These are phyloP conservation scores for Trematomus bernacchii DNA, from an alignment of 2,797 vertebrate species.

Conservation along the genomic window DNA sequence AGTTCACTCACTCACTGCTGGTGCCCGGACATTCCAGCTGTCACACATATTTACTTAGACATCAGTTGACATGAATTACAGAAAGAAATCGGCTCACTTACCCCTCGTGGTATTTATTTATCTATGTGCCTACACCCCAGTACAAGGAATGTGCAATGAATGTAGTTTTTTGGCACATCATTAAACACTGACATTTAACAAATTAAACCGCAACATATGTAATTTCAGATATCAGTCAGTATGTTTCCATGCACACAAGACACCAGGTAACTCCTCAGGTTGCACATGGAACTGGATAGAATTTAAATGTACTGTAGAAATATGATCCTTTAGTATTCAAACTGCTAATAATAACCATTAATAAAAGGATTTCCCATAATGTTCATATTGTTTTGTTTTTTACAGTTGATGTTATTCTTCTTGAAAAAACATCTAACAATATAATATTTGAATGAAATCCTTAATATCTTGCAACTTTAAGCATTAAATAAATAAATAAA, in stretches of 20 bases:
- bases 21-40: background rate
- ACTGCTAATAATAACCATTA: background rate
- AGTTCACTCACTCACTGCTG: conserved; percentile 14
- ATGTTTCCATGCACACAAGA: background rate
- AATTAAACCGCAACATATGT: too few species aligned
- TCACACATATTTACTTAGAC: background rate
- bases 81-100: background rate
- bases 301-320: background rate
- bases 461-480: too few species aligned
- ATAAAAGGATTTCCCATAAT: too few species aligned
- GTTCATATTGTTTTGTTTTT: too few species aligned
- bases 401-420: too few species aligned
- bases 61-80: background rate
- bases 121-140: background rate
- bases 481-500: too few species aligned
- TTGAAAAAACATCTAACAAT: too few species aligned
- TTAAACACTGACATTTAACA: too few species aligned
- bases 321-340: background rate
- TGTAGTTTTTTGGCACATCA: too few species aligned
- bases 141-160: background rate
- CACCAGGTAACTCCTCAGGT: background rate
- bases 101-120: background rate
- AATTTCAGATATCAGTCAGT: background rate
- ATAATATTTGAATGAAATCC: too few species aligned
- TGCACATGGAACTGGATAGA: too few species aligned